Conservation (phyloP, 2,888 invertebrate genomes). For the Amaurobius ferox region DNA sequence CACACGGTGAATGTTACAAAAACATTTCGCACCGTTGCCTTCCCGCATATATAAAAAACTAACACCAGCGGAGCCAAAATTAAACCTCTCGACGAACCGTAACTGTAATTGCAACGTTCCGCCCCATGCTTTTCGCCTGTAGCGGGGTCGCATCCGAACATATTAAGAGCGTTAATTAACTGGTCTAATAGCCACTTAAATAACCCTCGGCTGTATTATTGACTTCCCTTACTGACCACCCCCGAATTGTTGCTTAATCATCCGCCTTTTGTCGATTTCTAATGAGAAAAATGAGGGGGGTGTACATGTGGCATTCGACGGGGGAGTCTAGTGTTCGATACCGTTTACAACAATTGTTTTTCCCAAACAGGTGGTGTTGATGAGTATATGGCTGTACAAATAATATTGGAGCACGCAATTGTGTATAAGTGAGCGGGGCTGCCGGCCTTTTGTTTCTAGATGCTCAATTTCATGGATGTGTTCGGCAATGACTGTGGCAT, state of each 20-base stretch:
- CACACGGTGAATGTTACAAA: too few relatives aligned
- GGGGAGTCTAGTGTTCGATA: neutral
- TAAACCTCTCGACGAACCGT: constrained; percentile 40
- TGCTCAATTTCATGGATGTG: neutral
- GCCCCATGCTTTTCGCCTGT: neutral
- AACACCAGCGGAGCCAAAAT: constrained; percentile 43
- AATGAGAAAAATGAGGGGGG: constrained; percentile 1
- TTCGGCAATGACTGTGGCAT: neutral
- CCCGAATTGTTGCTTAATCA: constrained; percentile 47
- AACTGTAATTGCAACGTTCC: constrained; percentile 1
- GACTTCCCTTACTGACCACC: constrained; percentile 18
- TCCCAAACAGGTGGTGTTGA: constrained; percentile 62
- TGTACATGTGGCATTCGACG: constrained; percentile 38
- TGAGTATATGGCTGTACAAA: constrained; percentile 63
- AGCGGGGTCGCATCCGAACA: neutral
- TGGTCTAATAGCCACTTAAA: constrained; percentile 52
- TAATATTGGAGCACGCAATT: constrained; percentile 50
- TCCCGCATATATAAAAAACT: constrained; percentile 34
- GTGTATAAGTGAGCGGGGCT: neutral
- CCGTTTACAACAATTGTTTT: constrained; percentile 44
- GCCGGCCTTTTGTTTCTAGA: neutral
- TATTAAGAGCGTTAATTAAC: constrained; percentile 48
- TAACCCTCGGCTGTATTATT: constrained; percentile 43
- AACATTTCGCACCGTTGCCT: constrained; percentile 15
- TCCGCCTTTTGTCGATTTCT: constrained; percentile 58